Percentiles rank a stretch among this genome's conserved stretches.
These are phyloP conservation scores for Poicephalus gulielmi DNA, from an alignment of 2,113 vertebrate genomes.

Conservation along the genomic window DNA sequence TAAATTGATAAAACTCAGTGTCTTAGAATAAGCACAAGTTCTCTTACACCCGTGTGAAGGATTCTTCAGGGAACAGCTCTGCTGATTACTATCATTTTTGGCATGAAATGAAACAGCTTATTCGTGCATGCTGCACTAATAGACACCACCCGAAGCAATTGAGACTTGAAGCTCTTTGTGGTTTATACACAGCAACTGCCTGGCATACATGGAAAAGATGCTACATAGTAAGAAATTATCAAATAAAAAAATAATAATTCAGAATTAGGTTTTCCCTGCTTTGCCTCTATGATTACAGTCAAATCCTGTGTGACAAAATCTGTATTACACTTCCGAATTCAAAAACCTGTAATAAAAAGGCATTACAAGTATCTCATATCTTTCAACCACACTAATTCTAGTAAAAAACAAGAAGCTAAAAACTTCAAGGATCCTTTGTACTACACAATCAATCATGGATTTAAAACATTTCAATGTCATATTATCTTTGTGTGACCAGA, in stretches of 20 bases:
- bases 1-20: neutral
- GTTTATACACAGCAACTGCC: neutral
- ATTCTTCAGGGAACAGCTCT: neutral
- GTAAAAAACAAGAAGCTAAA: neutral
- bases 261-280: neutral
- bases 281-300: neutral
- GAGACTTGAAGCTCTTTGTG: neutral
- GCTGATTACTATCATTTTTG: neutral
- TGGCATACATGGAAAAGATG: neutral
- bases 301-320: neutral
- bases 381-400: neutral
- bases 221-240: neutral
- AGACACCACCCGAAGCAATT: neutral
- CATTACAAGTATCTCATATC: neutral
- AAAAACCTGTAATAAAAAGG: neutral
- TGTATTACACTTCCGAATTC: neutral
- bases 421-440: neutral
- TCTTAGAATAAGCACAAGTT: neutral
- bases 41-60: neutral
- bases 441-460: neutral
- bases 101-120: neutral
- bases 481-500: neutral
- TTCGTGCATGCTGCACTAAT: neutral
- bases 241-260: neutral
- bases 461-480: neutral